These are phyloP conservation scores for Odontesthes bonariensis DNA, from an alignment of 2,113 vertebrate species.

Conservation along the genomic window DNA sequence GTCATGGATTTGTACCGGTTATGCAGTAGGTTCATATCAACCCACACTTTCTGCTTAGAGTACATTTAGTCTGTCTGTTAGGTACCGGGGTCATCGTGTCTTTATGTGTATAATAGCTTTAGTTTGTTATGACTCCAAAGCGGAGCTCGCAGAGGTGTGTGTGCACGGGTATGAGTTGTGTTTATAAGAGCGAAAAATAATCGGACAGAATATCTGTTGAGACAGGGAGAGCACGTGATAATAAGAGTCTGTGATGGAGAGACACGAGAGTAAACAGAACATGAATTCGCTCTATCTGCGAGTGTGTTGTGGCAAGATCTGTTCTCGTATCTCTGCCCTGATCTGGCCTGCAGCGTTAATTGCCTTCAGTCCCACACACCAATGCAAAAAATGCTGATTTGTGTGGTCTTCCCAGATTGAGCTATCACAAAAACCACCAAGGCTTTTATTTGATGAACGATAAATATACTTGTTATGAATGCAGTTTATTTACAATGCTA, in stretches of 20 bases:
- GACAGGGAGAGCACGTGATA: not conserved
- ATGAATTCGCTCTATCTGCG: not conserved
- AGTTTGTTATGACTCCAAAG: slow-evolving; percentile 12
- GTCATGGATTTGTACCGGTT: too few species aligned
- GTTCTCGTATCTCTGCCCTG: slow-evolving; percentile 25
- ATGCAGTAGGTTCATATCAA: too few species aligned
- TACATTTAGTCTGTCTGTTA: not conserved
- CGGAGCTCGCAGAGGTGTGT: not conserved
- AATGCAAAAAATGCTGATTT: slow-evolving; percentile 1
- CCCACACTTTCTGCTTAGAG: too few species aligned
- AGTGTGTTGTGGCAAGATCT: slow-evolving; percentile 34
- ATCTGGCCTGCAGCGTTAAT: slow-evolving; percentile 45
- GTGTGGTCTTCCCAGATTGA: not conserved
- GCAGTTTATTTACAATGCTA: slow-evolving; percentile 26
- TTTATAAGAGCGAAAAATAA: not conserved
- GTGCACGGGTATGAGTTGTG: not conserved
- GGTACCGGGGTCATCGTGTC: slow-evolving; percentile 1
- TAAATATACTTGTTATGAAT: slow-evolving; percentile 8
- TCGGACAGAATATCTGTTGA: not conserved
- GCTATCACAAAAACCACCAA: not conserved
- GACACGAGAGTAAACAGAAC: slow-evolving; percentile 31
- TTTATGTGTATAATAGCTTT: slow-evolving; percentile 4
- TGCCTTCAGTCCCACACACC: not conserved
- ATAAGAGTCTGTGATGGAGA: not conserved
- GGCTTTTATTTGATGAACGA: not conserved